Base-by-base conservation (phyloP, 2,797 vertebrate species). In the Buphagus erythrorhynchus region DNA sequence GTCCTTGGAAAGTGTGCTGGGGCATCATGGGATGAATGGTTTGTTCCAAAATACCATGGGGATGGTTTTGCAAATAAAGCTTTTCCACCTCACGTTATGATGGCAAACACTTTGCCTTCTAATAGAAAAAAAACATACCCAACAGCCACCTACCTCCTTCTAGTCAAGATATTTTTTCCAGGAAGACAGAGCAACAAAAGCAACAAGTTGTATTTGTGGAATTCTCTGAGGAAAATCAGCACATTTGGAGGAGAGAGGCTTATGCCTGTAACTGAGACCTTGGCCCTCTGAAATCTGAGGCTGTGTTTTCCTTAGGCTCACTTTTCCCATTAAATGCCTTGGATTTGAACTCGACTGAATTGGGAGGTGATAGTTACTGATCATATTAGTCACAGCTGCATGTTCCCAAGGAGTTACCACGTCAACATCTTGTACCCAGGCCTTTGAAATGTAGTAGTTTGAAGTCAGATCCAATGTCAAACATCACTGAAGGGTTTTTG, bases 311-410 rank as follows among this genome's bases (percentile, higher is more conserved):
- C 62, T 77, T 84, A 92, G 48, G 59, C 57, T 95, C 46, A 88
- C 18, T 96, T 96, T 81, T 92, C 82, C 54, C 42, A 49, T 91
- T 26, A 80, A 91, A 91, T 84, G 54, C 26, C 58, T 94, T 75
- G 46, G 88, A 84, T 94, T 59, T 94, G 73, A 94, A 84, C 66
- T 72, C 16, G 1, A 51, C 40, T 90, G 68, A 93, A 69, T 59
- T 66, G 65, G 59, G 88, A 95, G 86, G 74, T 10, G 0, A 71
- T 57, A 52, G 67, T 92, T 79, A 59, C 77, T 54, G 65, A 92
- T 87, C 42, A 7, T 71, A 89, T 94, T 95, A 94, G 93, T 92
- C 92, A 94, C 88, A 95, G 96, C 63, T 87, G 72, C 43, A n/a
- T n/a, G 63, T 91, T 95, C 62, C 80, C 46, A 65, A 93, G 68